phyloP scores from a whole-genome alignment of 2,113 vertebrate species.

The Campylorhamphus procurvoides region DNA sequence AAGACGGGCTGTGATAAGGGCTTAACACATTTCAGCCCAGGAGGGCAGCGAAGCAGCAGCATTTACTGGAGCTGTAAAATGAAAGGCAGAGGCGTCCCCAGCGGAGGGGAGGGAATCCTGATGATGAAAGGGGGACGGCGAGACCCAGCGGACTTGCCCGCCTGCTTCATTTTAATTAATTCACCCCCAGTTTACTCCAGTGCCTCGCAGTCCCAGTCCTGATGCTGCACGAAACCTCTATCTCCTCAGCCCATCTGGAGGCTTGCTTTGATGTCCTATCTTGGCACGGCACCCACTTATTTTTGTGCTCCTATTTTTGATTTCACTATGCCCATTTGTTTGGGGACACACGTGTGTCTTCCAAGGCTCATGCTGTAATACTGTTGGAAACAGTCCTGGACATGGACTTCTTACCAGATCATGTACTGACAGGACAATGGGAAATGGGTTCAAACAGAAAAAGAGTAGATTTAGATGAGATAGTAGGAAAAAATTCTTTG shows the following conservation, averaged over 20 bases:
- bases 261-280: slow-evolving; percentile 48
- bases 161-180: background rate
- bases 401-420: background rate
- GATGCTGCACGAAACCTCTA: background rate
- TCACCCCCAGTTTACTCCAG: background rate
- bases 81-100: background rate
- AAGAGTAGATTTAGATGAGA: background rate
- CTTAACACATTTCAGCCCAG: background rate
- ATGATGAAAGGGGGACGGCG: background rate
- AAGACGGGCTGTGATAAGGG: background rate
- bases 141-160: fast-evolving
- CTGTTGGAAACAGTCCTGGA: background rate
- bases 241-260: slow-evolving; percentile 46
- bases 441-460: background rate
- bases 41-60: background rate
- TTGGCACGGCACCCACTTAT: background rate
- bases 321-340: background rate
- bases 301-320: slow-evolving; percentile 31
- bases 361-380: background rate
- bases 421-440: background rate
- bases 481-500: background rate
- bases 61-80: background rate
- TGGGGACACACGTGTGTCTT: background rate
- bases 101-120: background rate
- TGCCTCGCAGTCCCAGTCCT: background rate